Evolutionary conservation across 1,140 invertebrate species (phyloP), one percentile per base, ranked within the genome.

Genomic region (Meloidogyne exigua): DNA sequence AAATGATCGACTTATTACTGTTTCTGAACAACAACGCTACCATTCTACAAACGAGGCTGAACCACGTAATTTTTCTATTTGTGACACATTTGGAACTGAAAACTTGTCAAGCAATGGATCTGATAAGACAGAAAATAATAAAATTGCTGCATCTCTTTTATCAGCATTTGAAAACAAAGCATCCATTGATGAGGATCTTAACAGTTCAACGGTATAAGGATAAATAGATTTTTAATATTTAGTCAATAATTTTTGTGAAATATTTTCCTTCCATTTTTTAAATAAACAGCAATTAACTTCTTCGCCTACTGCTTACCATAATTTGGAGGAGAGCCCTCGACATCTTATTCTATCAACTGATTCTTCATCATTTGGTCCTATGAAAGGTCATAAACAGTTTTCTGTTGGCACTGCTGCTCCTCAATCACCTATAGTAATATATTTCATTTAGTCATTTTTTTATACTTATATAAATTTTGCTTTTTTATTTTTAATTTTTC

Each of bases 351-450:
- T n/a, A 57, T n/a, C 49, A 68, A 23, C 28, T 21, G 66, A n/a
- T 23, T 68, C 66, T 23, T 42, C 66, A 68, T 68, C 66, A 32
- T 18, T 68, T 68, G 18, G 44, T n/a, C 21, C 18, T 21, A 13
- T 28, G 21, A 23, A 73, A 73, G 57, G 36, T 32, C 23, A 39
- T 73, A 25, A 62, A 21, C 72, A 32, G 28, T 13, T 73, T 25
- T 12, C 49, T 32, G 57, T 57, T 42, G 72, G 72, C 28, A 42
- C 26, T 49, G 39, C 62, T 44, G 72, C 62, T 11, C 72, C 75
- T 18, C 76, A 77, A 75, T 77, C 75, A n/a, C 76, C 76, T 18
- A 77, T 76, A 32, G 28, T 32, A 32, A 7, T 32, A 32, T 32
- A 32, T 32, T 32, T 32, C 2, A 3, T 32, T 32, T 32, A 32